These are phyloP conservation scores for Conus betulinus DNA, from an alignment of 1,140 invertebrate species.

Conservation along the genomic window DNA sequence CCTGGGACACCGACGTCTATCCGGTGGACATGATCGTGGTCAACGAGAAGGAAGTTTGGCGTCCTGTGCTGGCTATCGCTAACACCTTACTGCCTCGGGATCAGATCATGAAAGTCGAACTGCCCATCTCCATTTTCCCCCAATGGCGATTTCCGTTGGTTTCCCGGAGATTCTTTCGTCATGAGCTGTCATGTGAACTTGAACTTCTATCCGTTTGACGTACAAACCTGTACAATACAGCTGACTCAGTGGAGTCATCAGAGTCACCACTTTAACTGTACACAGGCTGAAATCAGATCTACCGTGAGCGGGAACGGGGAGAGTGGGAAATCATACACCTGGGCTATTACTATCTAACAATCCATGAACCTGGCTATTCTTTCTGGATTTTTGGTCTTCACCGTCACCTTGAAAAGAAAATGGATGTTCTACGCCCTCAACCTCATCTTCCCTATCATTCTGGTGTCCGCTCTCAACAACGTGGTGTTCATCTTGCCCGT, in stretches of 20 bases:
- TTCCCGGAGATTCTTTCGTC: neutral
- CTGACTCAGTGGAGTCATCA: conserved; percentile 97
- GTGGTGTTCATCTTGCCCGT: conserved; percentile 48
- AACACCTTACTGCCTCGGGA: conserved; percentile 5
- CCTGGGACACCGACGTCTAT: conserved; percentile 20
- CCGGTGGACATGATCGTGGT: neutral
- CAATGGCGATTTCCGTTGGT: neutral
- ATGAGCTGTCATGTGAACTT: conserved; percentile 91
- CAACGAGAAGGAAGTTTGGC: neutral
- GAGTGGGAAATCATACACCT: neutral
- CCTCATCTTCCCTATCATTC: conserved; percentile 38
- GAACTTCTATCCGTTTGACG: conserved; percentile 83
- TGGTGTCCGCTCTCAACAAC: conserved; percentile 41
- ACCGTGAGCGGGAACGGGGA: neutral
- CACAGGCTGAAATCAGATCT: no score
- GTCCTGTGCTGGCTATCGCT: neutral
- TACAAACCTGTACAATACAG: conserved; percentile 96
- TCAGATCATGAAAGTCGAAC: neutral
- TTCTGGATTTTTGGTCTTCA: conserved; percentile 14
- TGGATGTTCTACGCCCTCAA: conserved; percentile 29
- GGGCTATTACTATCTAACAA: neutral
- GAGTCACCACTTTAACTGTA: neutral
- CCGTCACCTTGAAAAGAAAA: conserved; percentile 29
- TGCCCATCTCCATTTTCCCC: neutral
- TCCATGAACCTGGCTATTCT: neutral